Conservation (phyloP, 1,140 invertebrate species). For the Adoxophyes honmai region DNA sequence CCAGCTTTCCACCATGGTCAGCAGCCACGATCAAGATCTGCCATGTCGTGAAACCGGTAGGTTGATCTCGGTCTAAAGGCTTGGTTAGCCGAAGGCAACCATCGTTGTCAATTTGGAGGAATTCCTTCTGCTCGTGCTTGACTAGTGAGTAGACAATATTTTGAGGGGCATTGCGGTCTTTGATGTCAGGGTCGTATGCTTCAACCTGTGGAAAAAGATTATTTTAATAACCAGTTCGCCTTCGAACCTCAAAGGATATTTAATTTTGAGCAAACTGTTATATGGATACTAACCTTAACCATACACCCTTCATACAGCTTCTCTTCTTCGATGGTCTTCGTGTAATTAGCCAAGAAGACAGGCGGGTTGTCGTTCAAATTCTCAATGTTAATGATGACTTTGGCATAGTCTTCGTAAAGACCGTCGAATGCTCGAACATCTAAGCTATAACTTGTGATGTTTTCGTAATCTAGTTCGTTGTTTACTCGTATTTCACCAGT, state of each 20-base stretch:
- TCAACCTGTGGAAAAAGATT: slow-evolving; percentile 70
- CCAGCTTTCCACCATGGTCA: slow-evolving; percentile 83
- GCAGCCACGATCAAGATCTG: slow-evolving; percentile 90
- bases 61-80: slow-evolving; percentile 91
- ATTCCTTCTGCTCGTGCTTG: slow-evolving; percentile 82
- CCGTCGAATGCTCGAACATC: slow-evolving; percentile 89
- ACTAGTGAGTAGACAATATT: slow-evolving; percentile 87
- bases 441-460: slow-evolving; percentile 86
- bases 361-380: slow-evolving; percentile 92
- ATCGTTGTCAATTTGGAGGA: slow-evolving; percentile 83
- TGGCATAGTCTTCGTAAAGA: slow-evolving; percentile 84
- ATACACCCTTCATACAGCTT: slow-evolving; percentile 81
- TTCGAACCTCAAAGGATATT: too few species aligned
- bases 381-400: slow-evolving; percentile 86
- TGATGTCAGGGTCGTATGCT: slow-evolving; percentile 92
- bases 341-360: slow-evolving; percentile 82
- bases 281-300: slow-evolving; percentile 74
- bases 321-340: slow-evolving; percentile 85
- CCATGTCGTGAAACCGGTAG: slow-evolving; percentile 88
- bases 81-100: slow-evolving; percentile 88
- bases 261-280: too few species aligned
- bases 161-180: slow-evolving; percentile 84
- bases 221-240: too few species aligned
- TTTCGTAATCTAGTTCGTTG: slow-evolving; percentile 90
- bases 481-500: slow-evolving; percentile 89